Evolutionary conservation across 2,888 invertebrate species (phyloP).

Genomic region (Chrysotoxum bicinctum): DNA sequence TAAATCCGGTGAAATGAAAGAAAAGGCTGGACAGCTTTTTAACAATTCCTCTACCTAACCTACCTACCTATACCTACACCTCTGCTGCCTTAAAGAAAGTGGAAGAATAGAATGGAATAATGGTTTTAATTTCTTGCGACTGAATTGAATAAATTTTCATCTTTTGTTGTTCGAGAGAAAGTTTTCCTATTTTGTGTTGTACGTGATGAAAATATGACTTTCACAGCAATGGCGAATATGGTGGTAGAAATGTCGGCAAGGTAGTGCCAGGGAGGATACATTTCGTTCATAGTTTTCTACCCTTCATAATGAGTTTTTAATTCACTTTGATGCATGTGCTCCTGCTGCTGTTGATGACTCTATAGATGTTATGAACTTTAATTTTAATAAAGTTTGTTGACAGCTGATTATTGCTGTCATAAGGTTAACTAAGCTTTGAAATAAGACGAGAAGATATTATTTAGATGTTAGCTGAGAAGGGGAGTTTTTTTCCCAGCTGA

Average conservation of each 20-base stretch:
- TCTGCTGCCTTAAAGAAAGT: not conserved
- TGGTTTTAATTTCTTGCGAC: constrained; percentile 2
- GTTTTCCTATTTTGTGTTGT: not conserved
- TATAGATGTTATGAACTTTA: not conserved
- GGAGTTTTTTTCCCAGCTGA: not conserved
- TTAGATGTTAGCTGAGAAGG: not conserved
- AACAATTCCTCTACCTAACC: not conserved
- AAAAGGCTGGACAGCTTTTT: not conserved
- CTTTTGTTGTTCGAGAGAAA: not conserved
- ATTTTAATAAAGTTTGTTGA: not conserved
- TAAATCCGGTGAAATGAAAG: constrained; percentile 11
- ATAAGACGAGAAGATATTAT: not conserved
- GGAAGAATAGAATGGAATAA: not conserved
- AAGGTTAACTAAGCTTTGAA: not conserved
- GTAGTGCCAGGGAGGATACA: not conserved
- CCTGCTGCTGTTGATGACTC: not conserved
- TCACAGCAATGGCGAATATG: not conserved
- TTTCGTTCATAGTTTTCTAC: not conserved
- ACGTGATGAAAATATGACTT: not conserved
- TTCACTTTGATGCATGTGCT: constrained; percentile 12
- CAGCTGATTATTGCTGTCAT: constrained; percentile 2
- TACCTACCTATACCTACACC: not conserved
- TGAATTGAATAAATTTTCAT: constrained; percentile 21
- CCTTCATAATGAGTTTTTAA: constrained; percentile 5
- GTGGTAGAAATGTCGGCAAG: not conserved